Percentiles rank a stretch among this genome's conserved stretches.
Evolutionary conservation across 2,888 invertebrate species (phyloP).

Genomic region (Drosophila parthenogenetica): DNA sequence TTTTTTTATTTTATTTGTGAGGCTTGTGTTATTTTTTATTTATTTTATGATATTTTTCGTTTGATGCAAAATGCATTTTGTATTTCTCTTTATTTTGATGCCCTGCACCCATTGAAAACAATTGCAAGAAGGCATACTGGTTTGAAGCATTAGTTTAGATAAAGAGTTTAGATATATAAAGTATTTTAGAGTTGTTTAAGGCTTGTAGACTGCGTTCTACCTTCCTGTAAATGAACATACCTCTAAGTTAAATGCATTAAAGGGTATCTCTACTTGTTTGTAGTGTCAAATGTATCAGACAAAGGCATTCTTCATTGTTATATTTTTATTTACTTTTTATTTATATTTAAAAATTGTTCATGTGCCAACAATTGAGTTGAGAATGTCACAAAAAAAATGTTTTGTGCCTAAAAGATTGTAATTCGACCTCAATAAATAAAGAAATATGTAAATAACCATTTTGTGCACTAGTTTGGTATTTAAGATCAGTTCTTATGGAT

Average conservation of each 20-base stretch:
- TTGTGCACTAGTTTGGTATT: too few relatives aligned
- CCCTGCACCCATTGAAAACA: neutral
- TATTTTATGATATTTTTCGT: constrained; percentile 35
- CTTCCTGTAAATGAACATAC: too few relatives aligned
- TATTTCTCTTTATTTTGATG: neutral
- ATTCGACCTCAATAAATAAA: too few relatives aligned
- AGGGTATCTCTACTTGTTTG: neutral
- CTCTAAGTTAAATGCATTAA: neutral
- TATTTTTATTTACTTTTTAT: constrained; percentile 3
- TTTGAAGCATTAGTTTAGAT: neutral
- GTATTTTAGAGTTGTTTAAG: too few relatives aligned
- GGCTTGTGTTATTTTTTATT: constrained; percentile 3
- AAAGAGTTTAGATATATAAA: too few relatives aligned
- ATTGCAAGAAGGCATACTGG: neutral
- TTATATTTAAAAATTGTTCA: constrained; percentile 8
- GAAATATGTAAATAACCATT: too few relatives aligned
- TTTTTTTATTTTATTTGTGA: constrained; percentile 1
- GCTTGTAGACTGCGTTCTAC: too few relatives aligned
- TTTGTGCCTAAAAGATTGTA: too few relatives aligned
- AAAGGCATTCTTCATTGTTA: neutral
- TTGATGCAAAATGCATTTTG: constrained; percentile 22
- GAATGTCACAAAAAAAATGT: neutral
- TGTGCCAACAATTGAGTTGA: constrained; percentile 8
- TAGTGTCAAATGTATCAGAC: neutral
- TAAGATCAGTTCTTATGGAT: too few relatives aligned